Conservation (phyloP, 2,797 vertebrate genomes). For the Natrix natrix region DNA sequence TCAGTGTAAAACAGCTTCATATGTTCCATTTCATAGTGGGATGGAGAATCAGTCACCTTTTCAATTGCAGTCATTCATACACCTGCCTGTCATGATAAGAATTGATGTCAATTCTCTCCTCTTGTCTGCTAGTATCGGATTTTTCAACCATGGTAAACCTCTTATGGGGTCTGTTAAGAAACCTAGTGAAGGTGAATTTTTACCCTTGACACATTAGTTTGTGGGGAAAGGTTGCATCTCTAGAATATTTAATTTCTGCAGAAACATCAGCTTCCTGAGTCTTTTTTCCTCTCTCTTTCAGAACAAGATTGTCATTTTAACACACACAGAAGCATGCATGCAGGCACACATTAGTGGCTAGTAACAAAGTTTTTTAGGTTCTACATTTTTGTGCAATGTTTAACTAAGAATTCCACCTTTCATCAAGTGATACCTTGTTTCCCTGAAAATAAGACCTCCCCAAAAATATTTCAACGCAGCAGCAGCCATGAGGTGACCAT, state of each 20-base stretch:
- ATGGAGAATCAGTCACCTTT: background rate
- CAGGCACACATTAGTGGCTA: background rate
- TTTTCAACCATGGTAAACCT: accelerated
- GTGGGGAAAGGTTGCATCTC: background rate
- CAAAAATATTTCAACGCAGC: too few relatives aligned
- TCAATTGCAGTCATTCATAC: background rate
- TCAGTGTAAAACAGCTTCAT: background rate
- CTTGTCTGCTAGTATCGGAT: background rate
- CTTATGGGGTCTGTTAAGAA: background rate
- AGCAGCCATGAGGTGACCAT: too few relatives aligned
- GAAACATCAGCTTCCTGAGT: background rate
- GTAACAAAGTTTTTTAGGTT: constrained; percentile 20
- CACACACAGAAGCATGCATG: background rate
- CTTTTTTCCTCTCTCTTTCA: background rate
- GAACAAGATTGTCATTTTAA: constrained; percentile 15
- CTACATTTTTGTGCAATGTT: constrained; percentile 52
- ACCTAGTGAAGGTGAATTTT: background rate
- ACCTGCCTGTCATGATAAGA: background rate
- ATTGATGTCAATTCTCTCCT: background rate
- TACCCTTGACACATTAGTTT: background rate
- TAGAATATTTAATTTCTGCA: background rate
- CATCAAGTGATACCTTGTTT: constrained; percentile 46
- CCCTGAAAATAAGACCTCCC: too few relatives aligned
- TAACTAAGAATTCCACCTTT: constrained; percentile 67
- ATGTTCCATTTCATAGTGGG: background rate